Percentiles rank a stretch among this genome's conserved stretches.
These are phyloP conservation scores for Panurus biarmicus DNA, from an alignment of 2,113 vertebrate species.

Conservation along the genomic window DNA sequence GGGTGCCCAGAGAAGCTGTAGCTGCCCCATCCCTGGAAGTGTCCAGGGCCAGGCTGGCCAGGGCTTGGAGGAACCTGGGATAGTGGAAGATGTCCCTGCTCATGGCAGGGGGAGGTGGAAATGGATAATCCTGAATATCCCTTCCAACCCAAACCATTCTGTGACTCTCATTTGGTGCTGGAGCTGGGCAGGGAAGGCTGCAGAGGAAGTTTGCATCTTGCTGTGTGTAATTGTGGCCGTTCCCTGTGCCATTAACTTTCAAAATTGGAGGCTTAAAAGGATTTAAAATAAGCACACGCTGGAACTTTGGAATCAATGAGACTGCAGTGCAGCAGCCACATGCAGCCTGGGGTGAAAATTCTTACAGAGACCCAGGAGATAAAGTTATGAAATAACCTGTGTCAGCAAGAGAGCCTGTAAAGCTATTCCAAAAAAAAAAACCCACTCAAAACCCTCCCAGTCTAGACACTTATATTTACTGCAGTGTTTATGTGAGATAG, in stretches of 20 bases:
- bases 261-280: slow-evolving; percentile 29
- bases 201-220: neutral
- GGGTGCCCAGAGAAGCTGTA: neutral
- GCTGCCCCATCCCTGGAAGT: neutral
- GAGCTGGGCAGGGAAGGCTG: neutral
- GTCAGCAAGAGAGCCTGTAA: neutral
- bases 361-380: neutral
- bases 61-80: neutral
- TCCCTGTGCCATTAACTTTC: slow-evolving; percentile 37
- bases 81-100: neutral
- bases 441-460: neutral
- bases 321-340: neutral
- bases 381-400: neutral
- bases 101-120: neutral
- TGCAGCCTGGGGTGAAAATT: neutral
- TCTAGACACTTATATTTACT: slow-evolving; percentile 21
- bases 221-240: neutral
- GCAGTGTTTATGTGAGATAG: neutral
- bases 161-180: neutral
- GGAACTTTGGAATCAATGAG: neutral
- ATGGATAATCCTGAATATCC: neutral
- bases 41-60: neutral
- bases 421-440: neutral
- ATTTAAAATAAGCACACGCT: neutral
- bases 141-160: neutral